These are phyloP conservation scores for Leptatherina wallacei DNA, from an alignment of 2,797 vertebrate species.

Conservation along the genomic window DNA sequence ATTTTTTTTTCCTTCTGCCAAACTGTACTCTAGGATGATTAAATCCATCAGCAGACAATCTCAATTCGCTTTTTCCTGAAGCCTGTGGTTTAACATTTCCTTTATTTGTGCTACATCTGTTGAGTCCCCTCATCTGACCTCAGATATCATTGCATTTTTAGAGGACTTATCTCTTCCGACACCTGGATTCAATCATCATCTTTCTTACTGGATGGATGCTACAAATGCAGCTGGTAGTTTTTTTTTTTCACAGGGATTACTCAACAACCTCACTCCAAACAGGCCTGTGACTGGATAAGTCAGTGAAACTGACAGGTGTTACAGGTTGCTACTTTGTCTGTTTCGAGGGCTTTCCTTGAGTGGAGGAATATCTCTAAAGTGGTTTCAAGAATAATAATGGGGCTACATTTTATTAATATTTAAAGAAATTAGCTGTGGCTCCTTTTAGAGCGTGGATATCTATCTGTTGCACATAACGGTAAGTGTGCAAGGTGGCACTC, in stretches of 20 bases:
- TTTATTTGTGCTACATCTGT: constrained; percentile 72
- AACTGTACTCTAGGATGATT: constrained; percentile 59
- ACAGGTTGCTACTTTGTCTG: constrained; percentile 29
- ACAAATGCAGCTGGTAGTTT: constrained; percentile 36
- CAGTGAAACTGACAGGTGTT: constrained; percentile 38
- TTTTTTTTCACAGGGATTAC: constrained; percentile 47
- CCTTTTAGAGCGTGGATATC: constrained; percentile 11
- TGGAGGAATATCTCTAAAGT: constrained; percentile 10
- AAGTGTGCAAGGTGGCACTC: constrained; percentile 10
- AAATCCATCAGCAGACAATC: constrained; percentile 69
- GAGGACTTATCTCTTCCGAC: constrained; percentile 57
- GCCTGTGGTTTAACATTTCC: constrained; percentile 66
- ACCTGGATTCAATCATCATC: constrained; percentile 69
- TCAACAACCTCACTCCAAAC: constrained; percentile 28
- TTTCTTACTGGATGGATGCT: constrained; percentile 44
- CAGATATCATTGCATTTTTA: constrained; percentile 53
- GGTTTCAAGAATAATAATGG: constrained; percentile 1
- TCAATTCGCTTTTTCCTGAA: constrained; percentile 46
- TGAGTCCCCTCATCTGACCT: constrained; percentile 61
- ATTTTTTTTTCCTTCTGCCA: constrained; percentile 43
- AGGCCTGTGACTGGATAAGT: constrained; percentile 54
- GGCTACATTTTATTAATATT: constrained; percentile 28
- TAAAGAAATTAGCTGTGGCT: constrained; percentile 12
- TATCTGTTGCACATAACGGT: constrained; percentile 9
- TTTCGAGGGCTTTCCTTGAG: constrained; percentile 23